These are phyloP conservation scores for Cryptocheilus praepositus DNA, from an alignment of 2,888 invertebrate genomes.

Conservation along the genomic window DNA sequence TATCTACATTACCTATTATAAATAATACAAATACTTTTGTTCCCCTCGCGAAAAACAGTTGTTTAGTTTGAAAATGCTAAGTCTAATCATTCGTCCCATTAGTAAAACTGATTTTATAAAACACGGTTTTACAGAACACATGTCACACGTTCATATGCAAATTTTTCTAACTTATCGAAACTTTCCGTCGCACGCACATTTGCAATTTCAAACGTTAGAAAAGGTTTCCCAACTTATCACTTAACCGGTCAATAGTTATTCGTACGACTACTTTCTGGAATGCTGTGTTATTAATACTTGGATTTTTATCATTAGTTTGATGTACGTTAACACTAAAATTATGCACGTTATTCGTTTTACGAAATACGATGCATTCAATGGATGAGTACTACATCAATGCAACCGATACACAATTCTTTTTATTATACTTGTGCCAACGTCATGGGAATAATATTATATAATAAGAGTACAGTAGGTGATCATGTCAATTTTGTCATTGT, in stretches of 20 bases:
- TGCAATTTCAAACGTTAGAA: conserved; percentile 39
- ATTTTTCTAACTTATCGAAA: conserved; percentile 46
- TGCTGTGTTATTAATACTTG: conserved; percentile 50
- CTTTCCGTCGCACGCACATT: conserved; percentile 39
- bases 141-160: conserved; percentile 39
- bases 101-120: conserved; percentile 45
- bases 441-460: conserved; percentile 1
- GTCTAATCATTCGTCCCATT: conserved; percentile 37
- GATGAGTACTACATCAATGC: conserved; percentile 6
- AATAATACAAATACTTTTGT: conserved; percentile 51
- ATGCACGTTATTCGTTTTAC: conserved; percentile 2
- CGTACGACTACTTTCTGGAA: conserved; percentile 47
- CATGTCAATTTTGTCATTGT: background rate
- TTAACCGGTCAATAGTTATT: conserved; percentile 36
- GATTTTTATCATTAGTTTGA: conserved; percentile 19
- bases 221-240: conserved; percentile 24
- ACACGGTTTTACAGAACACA: conserved; percentile 49
- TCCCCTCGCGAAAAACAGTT: conserved; percentile 31
- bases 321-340: conserved; percentile 3
- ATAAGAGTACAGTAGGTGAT: conserved; percentile 2
- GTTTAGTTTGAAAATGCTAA: conserved; percentile 43
- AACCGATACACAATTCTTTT: background rate
- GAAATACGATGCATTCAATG: background rate
- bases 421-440: background rate
- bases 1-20: conserved; percentile 47